These are phyloP conservation scores for Acarapis woodi DNA, from an alignment of 1,140 invertebrate species.

Conservation along the genomic window DNA sequence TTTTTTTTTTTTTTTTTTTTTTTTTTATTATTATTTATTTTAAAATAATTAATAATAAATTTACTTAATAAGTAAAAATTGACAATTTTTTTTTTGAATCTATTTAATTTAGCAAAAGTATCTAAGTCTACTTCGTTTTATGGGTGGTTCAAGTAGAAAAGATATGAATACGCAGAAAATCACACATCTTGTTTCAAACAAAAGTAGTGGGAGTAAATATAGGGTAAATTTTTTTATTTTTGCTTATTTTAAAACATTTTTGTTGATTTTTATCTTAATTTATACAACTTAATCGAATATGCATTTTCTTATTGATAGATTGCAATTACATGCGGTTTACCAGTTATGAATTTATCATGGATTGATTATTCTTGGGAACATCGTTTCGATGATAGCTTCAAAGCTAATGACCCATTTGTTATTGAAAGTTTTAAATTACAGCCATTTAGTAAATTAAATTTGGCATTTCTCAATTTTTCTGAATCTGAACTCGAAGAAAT, in stretches of 20 bases:
- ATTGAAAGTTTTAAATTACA: constrained; percentile 43
- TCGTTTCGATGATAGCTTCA: constrained; percentile 31
- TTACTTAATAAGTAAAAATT: constrained; percentile 1
- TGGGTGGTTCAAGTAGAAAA: constrained; percentile 8
- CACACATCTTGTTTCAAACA: constrained; percentile 68
- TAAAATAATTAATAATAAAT: not conserved
- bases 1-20: not conserved
- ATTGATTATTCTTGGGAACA: constrained; percentile 47
- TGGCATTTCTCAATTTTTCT: constrained; percentile 65
- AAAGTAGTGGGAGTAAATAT: constrained; percentile 58
- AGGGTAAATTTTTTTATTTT: constrained; percentile 17
- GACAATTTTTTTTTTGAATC: not conserved
- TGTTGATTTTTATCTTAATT: not conserved
- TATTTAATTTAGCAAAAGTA: constrained; percentile 4
- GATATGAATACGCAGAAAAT: constrained; percentile 24
- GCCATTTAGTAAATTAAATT: constrained; percentile 51
- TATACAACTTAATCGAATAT: not conserved
- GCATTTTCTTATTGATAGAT: constrained; percentile 16
- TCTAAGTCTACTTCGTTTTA: constrained; percentile 8
- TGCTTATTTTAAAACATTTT: not conserved
- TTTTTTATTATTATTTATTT: not conserved
- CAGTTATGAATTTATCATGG: constrained; percentile 62
- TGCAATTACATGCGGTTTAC: constrained; percentile 56
- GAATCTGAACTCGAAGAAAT: constrained; percentile 64
- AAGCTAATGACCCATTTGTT: constrained; percentile 32